Base-by-base conservation (phyloP, 1,140 invertebrate species). In the Drosophila orena region DNA sequence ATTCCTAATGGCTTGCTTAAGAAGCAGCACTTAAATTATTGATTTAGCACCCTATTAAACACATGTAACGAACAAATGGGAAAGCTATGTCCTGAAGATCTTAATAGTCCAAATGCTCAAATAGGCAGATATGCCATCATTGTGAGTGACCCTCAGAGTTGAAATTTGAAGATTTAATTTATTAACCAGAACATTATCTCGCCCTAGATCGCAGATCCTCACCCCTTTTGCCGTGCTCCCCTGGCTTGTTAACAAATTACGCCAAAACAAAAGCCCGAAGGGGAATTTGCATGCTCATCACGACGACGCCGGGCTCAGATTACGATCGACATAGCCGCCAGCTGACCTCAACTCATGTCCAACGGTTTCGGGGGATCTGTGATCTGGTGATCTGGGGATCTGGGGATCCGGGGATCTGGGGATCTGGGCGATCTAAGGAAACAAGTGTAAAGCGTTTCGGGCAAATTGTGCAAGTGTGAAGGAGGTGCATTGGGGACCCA, bases 381-480 rank as follows among this genome's bases (percentile, higher is more conserved):
- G 34, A 35, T 35, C 10, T 24, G 24, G 24, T 4, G 24, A 5
- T 24, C 14, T 35, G 34, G 34, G 4, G 34, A 35, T 35, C 10
- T 24, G 24, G 24, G 0, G 24, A 5, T 24, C 24, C 4, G 24
- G 24, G 4, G 24, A 24, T 24, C 24, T 24, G 24, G 8, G 34
- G 11, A 35, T 38, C 30, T 30, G 30, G 37, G 57, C 30, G 54
- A 68, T 53, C 50, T 42, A 56, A 69, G 53, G 61, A 46, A 77
- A 89, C 84, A 88, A 88, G 84, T 88, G 84, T 89, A 83, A 77
- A 89, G 53, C 53, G 76, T 78, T 79, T 37, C 72, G 54, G 77
- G 88, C 88, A 90, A 90, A 90, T 90, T 90, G 79, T 73, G 88
- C 79, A 64, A 60, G 61, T 62, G 76, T 53, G 59, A 56, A 49